phyloP scores from a whole-genome alignment of 2,888 invertebrate species.

The Melinaea marsaeus region DNA sequence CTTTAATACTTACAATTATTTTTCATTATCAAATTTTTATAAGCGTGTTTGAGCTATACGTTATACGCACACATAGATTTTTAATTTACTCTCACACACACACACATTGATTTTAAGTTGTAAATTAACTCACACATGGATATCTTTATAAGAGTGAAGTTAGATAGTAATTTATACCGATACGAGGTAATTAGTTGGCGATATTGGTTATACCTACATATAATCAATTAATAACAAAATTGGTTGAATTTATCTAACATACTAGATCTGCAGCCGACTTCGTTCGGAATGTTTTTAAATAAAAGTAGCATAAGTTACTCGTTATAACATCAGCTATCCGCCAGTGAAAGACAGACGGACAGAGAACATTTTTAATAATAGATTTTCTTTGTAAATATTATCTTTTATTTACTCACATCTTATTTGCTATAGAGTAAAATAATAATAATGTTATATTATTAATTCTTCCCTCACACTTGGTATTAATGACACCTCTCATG shows the following conservation, averaged over 20 bases:
- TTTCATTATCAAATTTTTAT: too few species aligned
- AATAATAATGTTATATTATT: too few species aligned
- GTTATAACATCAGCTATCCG: too few species aligned
- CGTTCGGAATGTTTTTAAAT: too few species aligned
- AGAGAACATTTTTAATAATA: too few species aligned
- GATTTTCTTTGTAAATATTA: too few species aligned
- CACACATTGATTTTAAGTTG: background rate
- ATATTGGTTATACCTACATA: constrained; percentile 10
- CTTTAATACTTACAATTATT: background rate
- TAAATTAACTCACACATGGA: constrained; percentile 18
- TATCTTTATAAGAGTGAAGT: constrained; percentile 24
- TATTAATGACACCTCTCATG: constrained; percentile 6
- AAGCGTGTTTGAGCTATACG: background rate
- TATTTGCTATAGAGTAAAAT: too few species aligned
- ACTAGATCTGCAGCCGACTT: background rate
- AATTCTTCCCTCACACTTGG: too few species aligned
- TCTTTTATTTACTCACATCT: too few species aligned
- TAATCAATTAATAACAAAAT: constrained; percentile 4
- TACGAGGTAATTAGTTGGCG: constrained; percentile 26
- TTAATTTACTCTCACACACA: background rate
- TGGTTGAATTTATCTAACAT: background rate
- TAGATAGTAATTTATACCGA: constrained; percentile 25
- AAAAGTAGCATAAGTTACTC: too few species aligned
- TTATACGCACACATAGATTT: background rate
- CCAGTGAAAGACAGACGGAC: too few species aligned